Conservation (phyloP, 2,888 invertebrate genomes). For the Esperia sulphurella region DNA sequence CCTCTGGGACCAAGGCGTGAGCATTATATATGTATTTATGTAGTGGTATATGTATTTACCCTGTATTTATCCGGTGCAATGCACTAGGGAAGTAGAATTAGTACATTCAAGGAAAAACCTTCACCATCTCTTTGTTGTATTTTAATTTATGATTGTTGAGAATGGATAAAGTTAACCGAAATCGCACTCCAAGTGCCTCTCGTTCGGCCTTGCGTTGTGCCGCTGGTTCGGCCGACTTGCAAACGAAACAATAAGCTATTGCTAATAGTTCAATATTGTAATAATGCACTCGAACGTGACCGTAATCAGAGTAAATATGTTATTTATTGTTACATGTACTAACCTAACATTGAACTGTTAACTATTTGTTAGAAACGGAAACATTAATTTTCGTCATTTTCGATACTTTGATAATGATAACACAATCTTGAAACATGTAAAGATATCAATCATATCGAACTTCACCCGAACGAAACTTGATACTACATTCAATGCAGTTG, state of each 20-base stretch:
- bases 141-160: slow-evolving; percentile 25
- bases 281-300: slow-evolving; percentile 5
- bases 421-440: neutral
- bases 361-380: neutral
- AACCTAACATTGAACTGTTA: neutral
- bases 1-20: no score
- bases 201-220: slow-evolving; percentile 52
- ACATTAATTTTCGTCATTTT: neutral
- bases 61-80: neutral
- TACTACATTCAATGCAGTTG: neutral
- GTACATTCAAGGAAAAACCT: slow-evolving; percentile 27
- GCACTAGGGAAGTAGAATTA: slow-evolving; percentile 10
- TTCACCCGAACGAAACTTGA: neutral
- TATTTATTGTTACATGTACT: neutral
- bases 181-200: slow-evolving; percentile 32
- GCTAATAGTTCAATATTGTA: slow-evolving; percentile 4
- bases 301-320: neutral
- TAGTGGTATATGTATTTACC: no score
- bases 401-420: neutral
- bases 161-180: slow-evolving; percentile 27
- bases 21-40: no score
- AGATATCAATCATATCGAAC: slow-evolving; percentile 4
- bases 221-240: slow-evolving; percentile 33
- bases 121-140: slow-evolving; percentile 28
- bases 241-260: slow-evolving; percentile 27